Evolutionary conservation across 2,113 vertebrate genomes (phyloP), one percentile per base, ranked within the genome.

Genomic region (Desmodus rotundus): DNA sequence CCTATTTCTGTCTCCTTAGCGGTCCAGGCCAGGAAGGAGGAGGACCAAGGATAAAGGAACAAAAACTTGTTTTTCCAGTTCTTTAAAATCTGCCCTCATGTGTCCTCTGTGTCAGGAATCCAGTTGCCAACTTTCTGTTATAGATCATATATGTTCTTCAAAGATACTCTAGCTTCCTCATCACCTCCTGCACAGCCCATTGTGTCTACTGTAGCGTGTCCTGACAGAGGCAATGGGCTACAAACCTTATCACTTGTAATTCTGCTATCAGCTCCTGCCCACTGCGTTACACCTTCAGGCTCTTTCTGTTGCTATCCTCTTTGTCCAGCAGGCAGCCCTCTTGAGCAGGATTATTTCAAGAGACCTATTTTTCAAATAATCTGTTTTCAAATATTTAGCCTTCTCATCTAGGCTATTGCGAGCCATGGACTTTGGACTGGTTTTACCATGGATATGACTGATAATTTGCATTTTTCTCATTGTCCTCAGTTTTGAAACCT

Each of bases 111-210:
- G 28, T 80, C 10, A 67, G 41, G 5, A 22, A 74, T 63, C 28
- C 26, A 83, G 38, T 61, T 43, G 14, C 68, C 70, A n/a, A 28
- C 24, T 94, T 72, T 97, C 47, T 77, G 19, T 76, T n/a, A 47
- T 17, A 13, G 38, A 65, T 38, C 45, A 36, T 77, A 13, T 72
- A 33, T 72, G 54, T 89, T 87, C 28, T 85, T 93, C 56, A 88
- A 12, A 68, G 54, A 36, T 36, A 76, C 7, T 78, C 50, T 63
- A 52, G 10, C 43, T 67, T 38, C 8, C 36, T 65, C 7, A 6
- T 38, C 8, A 77, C 38, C 33, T n/a, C 61, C n/a, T 36, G 11
- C 20, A 77, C 20, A 43, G 3, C 22, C n/a, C 14, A 38, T 3
- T 31, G 7, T 80, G 33, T 41, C 19, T 13, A 14, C n/a, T 61